phyloP scores from a whole-genome alignment of 2,797 vertebrate genomes.

The Siniperca undulata region DNA sequence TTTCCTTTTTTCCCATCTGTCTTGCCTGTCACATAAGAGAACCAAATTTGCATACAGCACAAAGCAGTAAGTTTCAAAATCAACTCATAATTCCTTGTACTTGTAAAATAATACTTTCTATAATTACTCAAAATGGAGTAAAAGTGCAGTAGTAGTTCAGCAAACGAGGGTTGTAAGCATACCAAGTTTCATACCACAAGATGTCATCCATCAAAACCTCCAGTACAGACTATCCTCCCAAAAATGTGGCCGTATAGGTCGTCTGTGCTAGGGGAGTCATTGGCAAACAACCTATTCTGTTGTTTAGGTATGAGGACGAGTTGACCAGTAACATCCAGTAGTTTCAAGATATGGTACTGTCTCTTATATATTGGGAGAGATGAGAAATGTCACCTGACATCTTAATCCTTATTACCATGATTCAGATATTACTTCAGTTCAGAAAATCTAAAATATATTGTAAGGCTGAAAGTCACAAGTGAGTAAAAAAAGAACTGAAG shows the following conservation, averaged over 20 bases:
- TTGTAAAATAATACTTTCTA: neutral
- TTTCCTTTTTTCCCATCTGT: neutral
- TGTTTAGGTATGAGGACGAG: too few species aligned
- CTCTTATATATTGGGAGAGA: neutral
- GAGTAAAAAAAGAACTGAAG: too few species aligned
- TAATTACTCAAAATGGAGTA: too few species aligned
- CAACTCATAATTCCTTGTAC: neutral
- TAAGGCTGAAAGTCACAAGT: too few species aligned
- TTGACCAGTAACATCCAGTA: too few species aligned
- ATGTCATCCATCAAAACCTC: neutral
- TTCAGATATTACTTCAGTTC: neutral
- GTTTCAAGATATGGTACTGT: neutral
- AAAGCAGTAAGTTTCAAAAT: neutral
- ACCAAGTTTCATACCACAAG: neutral
- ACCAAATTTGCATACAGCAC: neutral
- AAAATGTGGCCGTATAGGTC: too few species aligned
- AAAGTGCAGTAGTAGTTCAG: too few species aligned
- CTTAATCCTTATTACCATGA: neutral
- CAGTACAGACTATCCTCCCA: too few species aligned
- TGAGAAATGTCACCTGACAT: neutral
- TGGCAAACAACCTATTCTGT: too few species aligned
- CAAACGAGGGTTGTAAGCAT: neutral
- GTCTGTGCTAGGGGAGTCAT: too few species aligned
- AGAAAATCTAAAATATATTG: neutral
- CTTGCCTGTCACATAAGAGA: neutral